Base-by-base conservation (phyloP, 1,140 invertebrate genomes). In the Maniola jurtina region DNA sequence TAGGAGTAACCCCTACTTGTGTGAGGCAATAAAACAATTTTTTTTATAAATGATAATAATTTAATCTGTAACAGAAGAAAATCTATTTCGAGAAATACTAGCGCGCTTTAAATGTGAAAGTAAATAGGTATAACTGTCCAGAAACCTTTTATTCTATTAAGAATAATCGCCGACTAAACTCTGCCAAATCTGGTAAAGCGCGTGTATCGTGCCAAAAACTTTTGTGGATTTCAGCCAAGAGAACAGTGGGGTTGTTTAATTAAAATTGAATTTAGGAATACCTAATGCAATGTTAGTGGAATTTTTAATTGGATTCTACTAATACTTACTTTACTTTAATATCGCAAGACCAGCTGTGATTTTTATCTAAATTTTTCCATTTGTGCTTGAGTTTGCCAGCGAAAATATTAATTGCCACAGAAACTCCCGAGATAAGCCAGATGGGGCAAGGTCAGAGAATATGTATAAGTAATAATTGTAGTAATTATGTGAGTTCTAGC, bases 141-240 rank as follows among this genome's bases (percentile, higher is more conserved):
- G 52, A 55, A 55, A 55, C 16, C 52, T 55, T 57, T 57, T 34
- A 57, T 57, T 67, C 59, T 60, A 67, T 67, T 67, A 67, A 60
- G 65, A 55, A 57, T 57, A 57, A 57, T 57, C 55, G 54, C 42
- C 50, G 59, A 14, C 52, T 62, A 40, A 67, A 34, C 59, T 45
- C 65, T 61, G 65, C 65, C 65, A 67, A 67, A 62, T 67, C 54
- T 67, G 59, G 58, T 40, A 42, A 9, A 57, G 35, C 55, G 55
- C 55, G 15, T 52, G 65, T 45, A 62, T 67, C 60, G 65, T 67
- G 65, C 65, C 65, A 67, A 67, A 67, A 67, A 67, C 60, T 67
- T 67, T 67, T 67, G 60, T 67, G 65, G 65, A 67, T 62, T 62
- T 57, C 14, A 58, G 65, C 65, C 65, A 67, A 67, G 65, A 61